Evolutionary conservation across 1,140 invertebrate genomes (phyloP).

Genomic region (Plutomurus gul): DNA sequence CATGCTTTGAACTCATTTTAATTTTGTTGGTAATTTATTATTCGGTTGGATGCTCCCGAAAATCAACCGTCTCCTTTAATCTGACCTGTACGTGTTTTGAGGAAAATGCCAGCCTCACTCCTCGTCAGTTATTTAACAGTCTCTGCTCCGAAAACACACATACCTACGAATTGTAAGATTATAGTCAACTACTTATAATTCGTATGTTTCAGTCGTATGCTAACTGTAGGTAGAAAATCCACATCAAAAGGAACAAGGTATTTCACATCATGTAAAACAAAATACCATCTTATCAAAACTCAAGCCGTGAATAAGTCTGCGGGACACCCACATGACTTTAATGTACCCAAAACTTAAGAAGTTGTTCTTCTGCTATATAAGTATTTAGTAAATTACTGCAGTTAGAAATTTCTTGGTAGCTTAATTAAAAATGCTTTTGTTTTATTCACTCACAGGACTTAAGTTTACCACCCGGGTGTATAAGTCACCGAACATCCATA

Average conservation of each 20-base stretch:
- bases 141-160: neutral
- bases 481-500: conserved; percentile 28
- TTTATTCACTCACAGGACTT: conserved; percentile 16
- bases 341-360: no score
- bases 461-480: conserved; percentile 38
- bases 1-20: neutral
- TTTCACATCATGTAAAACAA: no score
- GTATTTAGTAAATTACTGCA: no score
- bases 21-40: neutral
- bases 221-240: no score
- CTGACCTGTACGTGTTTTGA: neutral
- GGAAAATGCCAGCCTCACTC: neutral
- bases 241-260: no score
- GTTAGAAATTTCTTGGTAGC: neutral
- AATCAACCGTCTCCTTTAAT: neutral
- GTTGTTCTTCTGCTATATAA: no score
- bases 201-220: no score
- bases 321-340: no score
- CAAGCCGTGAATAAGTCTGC: no score
- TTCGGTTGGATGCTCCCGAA: neutral
- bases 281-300: no score
- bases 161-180: no score
- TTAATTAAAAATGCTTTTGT: neutral
- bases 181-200: no score
- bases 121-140: neutral